Evolutionary conservation across 2,888 invertebrate species (phyloP), one percentile per base, ranked within the genome.

Genomic region (Perizoma flavofasciatum): DNA sequence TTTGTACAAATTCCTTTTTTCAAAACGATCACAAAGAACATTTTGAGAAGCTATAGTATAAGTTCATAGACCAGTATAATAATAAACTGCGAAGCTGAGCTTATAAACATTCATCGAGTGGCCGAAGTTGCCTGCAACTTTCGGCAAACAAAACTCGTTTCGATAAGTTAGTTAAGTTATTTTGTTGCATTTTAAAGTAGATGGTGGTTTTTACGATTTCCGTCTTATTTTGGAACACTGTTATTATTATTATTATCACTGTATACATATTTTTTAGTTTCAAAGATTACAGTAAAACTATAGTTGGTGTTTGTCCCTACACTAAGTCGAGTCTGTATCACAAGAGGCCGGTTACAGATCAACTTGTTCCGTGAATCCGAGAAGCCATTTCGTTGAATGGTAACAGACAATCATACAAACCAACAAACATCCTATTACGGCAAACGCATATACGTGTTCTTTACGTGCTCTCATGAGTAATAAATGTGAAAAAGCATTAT

Each of bases 171-270:
- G 44, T 52, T 6, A 59, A 55, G 57, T 58, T 56, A 68, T 60
- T 66, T 49, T 59, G 53, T 61, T 63, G 58, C 67, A 65, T 65
- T 63, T 63, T 63, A 47, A 63, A 68, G 60, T 58, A 59, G 54
- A 62, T 59, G 49, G 55, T 56, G 47, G 49, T 49, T 59, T 62
- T 22, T 48, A 37, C 34, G 39, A 46, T 43, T 40, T 46, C 6
- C 6, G 48, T 33, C 9, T 33, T 8, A 46, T 53, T 54, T 47
- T 41, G 11, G 40, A 54, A 54, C 47, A 53, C 11, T 22, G 4
- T 6, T 22, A 11, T 5, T 41, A 9, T 41, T 9, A n/a, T 6
- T 8, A 41, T 1, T 40, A 8, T 40, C 0, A 9, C 40, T 9
- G 7, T n/a, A n/a, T n/a, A n/a, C n/a, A n/a, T n/a, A n/a, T n/a